A percentile compares a stretch with the other conserved stretches of the same genome.
phyloP scores from a whole-genome alignment of 2,888 invertebrate genomes.

The Mactromeris polynyma region DNA sequence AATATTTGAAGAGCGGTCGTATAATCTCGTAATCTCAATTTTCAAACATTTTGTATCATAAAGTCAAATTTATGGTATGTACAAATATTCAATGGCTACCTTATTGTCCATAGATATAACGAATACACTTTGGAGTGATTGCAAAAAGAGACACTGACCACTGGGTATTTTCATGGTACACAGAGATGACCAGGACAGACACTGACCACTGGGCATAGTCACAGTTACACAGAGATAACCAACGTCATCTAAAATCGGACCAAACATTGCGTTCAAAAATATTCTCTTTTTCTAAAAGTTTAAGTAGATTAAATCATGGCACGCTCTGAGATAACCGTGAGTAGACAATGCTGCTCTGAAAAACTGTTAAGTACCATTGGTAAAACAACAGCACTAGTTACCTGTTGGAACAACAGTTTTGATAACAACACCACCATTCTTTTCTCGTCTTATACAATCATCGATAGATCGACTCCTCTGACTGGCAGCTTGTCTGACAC shows the following conservation, averaged over 20 bases:
- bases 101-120: too few species aligned
- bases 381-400: background rate
- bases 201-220: background rate
- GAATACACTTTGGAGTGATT: too few species aligned
- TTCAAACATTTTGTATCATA: constrained; percentile 4
- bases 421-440: background rate
- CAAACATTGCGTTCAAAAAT: too few species aligned
- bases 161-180: too few species aligned
- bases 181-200: too few species aligned
- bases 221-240: background rate
- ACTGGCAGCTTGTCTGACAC: background rate
- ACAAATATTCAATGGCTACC: too few species aligned
- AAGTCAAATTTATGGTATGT: constrained; percentile 10
- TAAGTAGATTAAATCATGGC: too few species aligned
- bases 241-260: background rate
- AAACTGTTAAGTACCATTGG: too few species aligned
- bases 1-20: background rate
- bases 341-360: too few species aligned
- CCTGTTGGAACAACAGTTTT: background rate
- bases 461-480: constrained; percentile 51
- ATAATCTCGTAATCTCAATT: constrained; percentile 3
- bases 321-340: too few species aligned
- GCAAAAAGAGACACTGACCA: too few species aligned
- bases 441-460: background rate
- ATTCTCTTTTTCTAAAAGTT: too few species aligned